Base-by-base conservation (phyloP, 2,113 vertebrate genomes). In the Xiphophorus maculatus region DNA sequence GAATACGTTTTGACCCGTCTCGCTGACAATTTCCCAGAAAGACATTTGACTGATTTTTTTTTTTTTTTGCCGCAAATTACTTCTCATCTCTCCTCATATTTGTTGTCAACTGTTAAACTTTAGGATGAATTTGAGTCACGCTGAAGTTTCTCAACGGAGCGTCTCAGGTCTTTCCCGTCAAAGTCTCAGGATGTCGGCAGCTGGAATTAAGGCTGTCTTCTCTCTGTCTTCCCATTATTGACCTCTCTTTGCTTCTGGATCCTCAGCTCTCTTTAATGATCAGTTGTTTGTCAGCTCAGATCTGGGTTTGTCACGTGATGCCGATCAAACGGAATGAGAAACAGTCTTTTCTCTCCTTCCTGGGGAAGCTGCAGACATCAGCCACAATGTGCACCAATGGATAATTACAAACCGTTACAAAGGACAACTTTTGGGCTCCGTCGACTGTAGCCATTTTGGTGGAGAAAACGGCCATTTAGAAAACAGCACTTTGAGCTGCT, bases 361-460 rank as follows among this genome's bases (percentile, higher is more conserved):
- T 1, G 48, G 64, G 83, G 71, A 83, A 87, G 66, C 79, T 79
- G 35, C 71, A 67, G 76, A 75, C 70, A 69, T 19, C 69, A 80
- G 42, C 73, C 76, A 80, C 66, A 78, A 44, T 81, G 48, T 30
- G 51, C 66, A 80, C 85, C 89, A 90, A 88, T 76, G 71, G 78
- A 81, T 40, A 66, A 73, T 81, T 76, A 73, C 71, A 86, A 78
- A 83, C 82, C 77, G 69, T 75, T 74, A 80, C 78, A 84, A 77
- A 79, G 63, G 42, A 33, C 66, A 40, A 77, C 81, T 48, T 63
- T 61, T 72, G 37, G 44, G 4, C 42, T 76, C 78, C 69, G 48
- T 71, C 69, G 73, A 91, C 85, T 88, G 87, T 73, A 54, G 79
- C 13, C 64, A 35, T 74, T 86, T 86, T 75, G 74, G 69, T 79